Evolutionary conservation across 2,113 vertebrate species (phyloP), one percentile per base, ranked within the genome.

Genomic region (Eleginops maclovinus): DNA sequence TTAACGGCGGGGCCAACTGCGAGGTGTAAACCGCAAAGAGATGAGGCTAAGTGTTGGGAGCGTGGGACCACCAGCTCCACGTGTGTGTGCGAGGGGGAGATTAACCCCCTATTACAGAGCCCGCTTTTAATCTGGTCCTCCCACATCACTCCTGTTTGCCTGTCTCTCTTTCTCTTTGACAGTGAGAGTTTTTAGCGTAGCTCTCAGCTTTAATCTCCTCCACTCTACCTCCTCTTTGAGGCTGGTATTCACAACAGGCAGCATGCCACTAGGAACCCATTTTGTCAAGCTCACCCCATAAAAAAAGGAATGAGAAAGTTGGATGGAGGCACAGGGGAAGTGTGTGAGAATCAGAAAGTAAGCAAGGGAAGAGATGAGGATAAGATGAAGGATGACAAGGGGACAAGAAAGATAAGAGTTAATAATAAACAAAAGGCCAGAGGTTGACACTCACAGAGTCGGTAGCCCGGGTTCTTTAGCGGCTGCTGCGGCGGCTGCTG

Each of bases 391-490:
- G 55, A 43, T 82, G 65, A 24, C n/a, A 64, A 46, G 16, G 19
- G 60, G 60, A 66, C 12, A 31, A 49, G 66, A 65, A 53, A 60
- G 49, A 36, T 26, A 7, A 51, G 61, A 16, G 59, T 43, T 36
- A 28, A 46, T 41, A 55, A 24, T 13, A 64, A 50, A 64, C 58
- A 64, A 54, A 64, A 55, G 73, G 72, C 73, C 65, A 40, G 28
- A 40, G 50, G 49, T 66, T 12, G n/a, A 76, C 82, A 95, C 95
- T 95, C 87, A 95, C 95, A 95, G 58, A 95, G 93, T 87, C 95
- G 86, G 90, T 94, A 95, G 75, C 95, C 95, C 60, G 93, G 89
- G 78, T 77, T 93, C 79, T 93, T 93, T 50, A 88, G 64, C 31
- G 82, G 89, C 47, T 90, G 55, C 54, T 31, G 90, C 72, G 77